These are phyloP conservation scores for Acronicta psi DNA, from an alignment of 2,888 invertebrate genomes.

Conservation along the genomic window DNA sequence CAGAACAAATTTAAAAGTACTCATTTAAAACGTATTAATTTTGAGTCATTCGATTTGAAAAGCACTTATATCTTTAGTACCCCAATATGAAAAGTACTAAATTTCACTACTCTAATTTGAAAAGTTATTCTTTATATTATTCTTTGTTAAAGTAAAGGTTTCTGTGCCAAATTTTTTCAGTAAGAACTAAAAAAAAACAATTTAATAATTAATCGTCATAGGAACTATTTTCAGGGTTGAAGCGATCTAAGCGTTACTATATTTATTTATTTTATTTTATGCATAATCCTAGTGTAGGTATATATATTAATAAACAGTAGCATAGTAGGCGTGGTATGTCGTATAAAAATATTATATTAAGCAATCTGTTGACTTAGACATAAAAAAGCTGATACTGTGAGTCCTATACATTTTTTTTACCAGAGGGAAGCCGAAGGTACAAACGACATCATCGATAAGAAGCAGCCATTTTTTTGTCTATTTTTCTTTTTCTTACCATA, in stretches of 20 bases:
- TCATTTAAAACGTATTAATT: too few species aligned
- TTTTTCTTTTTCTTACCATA: conserved; percentile 8
- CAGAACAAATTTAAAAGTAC: too few species aligned
- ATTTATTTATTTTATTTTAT: conserved; percentile 44
- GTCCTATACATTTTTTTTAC: background rate
- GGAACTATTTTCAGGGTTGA: conserved; percentile 77
- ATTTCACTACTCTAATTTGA: too few species aligned
- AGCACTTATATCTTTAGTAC: too few species aligned
- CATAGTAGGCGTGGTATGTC: conserved; percentile 30
- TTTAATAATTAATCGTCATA: conserved; percentile 61
- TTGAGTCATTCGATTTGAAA: too few species aligned
- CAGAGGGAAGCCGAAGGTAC: conserved; percentile 16
- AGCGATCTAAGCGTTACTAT: conserved; percentile 77
- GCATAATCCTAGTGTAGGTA: conserved; percentile 49
- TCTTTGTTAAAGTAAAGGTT: conserved; percentile 19
- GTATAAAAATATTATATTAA: conserved; percentile 27
- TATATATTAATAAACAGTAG: conserved; percentile 52
- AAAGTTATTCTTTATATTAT: background rate
- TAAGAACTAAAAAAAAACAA: conserved; percentile 42
- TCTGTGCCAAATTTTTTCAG: conserved; percentile 37
- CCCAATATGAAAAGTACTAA: too few species aligned
- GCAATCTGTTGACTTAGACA: conserved; percentile 15
- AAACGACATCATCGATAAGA: conserved; percentile 42
- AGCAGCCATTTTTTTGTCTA: conserved; percentile 32
- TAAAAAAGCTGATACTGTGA: conserved; percentile 14